Evolutionary conservation across 2,797 vertebrate genomes (phyloP).

Genomic region (Discoglossus pictus): DNA sequence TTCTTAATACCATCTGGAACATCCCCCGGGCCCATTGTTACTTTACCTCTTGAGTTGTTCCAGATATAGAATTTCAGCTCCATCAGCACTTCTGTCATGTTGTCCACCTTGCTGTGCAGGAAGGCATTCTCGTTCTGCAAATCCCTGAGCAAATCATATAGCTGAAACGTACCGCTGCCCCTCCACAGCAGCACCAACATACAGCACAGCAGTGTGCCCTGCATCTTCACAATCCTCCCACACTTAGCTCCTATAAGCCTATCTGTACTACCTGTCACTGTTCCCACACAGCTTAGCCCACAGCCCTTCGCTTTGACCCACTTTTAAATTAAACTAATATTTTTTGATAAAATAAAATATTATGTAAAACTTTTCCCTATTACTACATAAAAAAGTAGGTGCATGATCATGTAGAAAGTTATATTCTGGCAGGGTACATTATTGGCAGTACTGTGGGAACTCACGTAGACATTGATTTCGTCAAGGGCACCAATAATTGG

Average conservation of each 20-base stretch:
- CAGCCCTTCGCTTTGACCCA: neutral
- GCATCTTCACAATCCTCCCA: conserved; percentile 6
- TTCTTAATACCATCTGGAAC: neutral
- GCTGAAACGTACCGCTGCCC: conserved; percentile 63
- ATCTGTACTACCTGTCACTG: conserved; percentile 1
- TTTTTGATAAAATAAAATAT: neutral
- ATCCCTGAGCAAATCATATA: conserved; percentile 78
- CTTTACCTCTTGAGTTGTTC: conserved; percentile 71
- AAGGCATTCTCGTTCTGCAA: conserved; percentile 80
- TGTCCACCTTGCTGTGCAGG: conserved; percentile 79
- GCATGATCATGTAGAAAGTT: too few relatives aligned
- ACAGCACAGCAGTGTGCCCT: conserved; percentile 3
- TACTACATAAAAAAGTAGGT: too few relatives aligned
- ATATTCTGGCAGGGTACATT: neutral
- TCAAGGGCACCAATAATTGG: conserved; percentile 41
- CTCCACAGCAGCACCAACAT: conserved; percentile 37
- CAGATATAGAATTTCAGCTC: conserved; percentile 74
- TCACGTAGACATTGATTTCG: conserved; percentile 28
- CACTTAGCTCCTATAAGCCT: conserved; percentile 1
- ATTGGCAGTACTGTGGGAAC: neutral
- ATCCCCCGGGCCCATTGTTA: too few relatives aligned
- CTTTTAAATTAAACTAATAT: neutral
- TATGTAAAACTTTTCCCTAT: neutral
- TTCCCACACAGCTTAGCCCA: conserved; percentile 7
- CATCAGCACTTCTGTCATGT: conserved; percentile 76